Base-by-base conservation (phyloP, 1,140 invertebrate genomes). In the Drosophila punjabiensis region DNA sequence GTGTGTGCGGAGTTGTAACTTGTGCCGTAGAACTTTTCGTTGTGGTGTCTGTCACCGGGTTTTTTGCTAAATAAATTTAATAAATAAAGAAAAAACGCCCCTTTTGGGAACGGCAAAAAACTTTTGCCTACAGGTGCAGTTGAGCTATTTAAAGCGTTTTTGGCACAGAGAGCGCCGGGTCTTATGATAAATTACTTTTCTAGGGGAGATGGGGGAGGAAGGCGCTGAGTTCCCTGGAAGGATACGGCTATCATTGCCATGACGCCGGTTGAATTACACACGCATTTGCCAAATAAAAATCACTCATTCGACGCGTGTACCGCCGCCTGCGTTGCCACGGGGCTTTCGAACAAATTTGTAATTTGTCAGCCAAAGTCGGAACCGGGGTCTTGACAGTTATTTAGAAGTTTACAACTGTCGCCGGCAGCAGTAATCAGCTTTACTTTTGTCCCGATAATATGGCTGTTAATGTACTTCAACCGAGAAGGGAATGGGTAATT, bases 401-500 rank as follows among this genome's bases (percentile, higher is more conserved):
- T 87, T 88, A 69, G 74, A 88, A 84, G 85, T 81, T 88, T 82
- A 88, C 82, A 88, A 81, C 85, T 88, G 85, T 81, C 82, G 81
- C 75, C 75, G 78, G 50, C 70, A 66, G 50, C 78, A 48, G 86
- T 89, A 88, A 88, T 88, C 85, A 88, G 85, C 85, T 89, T 89
- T 89, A 81, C 81, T 79, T 81, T 68, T 79, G 48, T 62, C 43
- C 85, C 63, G 77, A 78, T 89, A 81, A 84, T 89, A 74, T 77
- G 52, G 48, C 68, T 66, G 85, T 76, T 88, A 88, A 88, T 88
- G 66, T 88, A 81, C 81, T 82, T 81, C 39, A n/a, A 53, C 18
- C 9, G 11, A n/a, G 5, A 10, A 0, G 3, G 45, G 71, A 41
- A 8, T 59, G 45, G 45, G 45, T 65, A 65, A 59, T 76, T 81